A percentile compares a stretch with the other conserved stretches of the same genome.
Evolutionary conservation across 2,797 vertebrate species (phyloP).

Genomic region (Acridotheres tristis): DNA sequence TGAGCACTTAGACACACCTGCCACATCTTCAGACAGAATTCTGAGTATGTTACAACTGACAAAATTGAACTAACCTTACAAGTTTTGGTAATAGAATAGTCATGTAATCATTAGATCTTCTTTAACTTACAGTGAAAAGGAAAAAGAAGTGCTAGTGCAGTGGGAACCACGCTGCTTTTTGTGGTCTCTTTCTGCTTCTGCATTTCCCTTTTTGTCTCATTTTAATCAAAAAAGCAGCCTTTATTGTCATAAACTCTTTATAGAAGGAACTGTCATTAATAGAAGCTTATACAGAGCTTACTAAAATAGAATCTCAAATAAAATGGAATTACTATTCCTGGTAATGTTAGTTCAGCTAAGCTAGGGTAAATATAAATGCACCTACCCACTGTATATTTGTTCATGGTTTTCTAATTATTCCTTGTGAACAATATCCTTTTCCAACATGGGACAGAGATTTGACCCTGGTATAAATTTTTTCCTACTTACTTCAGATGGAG

Average conservation of each 20-base stretch:
- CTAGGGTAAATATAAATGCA: constrained; percentile 14
- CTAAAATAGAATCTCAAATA: constrained; percentile 30
- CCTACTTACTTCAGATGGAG: neutral
- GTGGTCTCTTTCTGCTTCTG: neutral
- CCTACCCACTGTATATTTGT: neutral
- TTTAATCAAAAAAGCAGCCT: neutral
- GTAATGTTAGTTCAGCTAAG: neutral
- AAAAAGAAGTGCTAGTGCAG: neutral
- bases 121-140: neutral
- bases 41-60: neutral
- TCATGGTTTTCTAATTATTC: constrained; percentile 28
- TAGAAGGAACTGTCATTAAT: neutral
- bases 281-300: neutral
- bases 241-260: neutral
- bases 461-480: neutral
- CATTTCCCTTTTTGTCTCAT: neutral
- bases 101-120: neutral
- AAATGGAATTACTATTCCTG: constrained; percentile 5
- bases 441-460: neutral
- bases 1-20: neutral
- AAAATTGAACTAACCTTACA: neutral
- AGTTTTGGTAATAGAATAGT: neutral
- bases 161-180: neutral
- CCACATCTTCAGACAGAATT: neutral
- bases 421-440: neutral